Evolutionary conservation across 37 sponge, comb jelly and placozoan genomes (phyloP).

Genomic region (Agelas oroides): DNA sequence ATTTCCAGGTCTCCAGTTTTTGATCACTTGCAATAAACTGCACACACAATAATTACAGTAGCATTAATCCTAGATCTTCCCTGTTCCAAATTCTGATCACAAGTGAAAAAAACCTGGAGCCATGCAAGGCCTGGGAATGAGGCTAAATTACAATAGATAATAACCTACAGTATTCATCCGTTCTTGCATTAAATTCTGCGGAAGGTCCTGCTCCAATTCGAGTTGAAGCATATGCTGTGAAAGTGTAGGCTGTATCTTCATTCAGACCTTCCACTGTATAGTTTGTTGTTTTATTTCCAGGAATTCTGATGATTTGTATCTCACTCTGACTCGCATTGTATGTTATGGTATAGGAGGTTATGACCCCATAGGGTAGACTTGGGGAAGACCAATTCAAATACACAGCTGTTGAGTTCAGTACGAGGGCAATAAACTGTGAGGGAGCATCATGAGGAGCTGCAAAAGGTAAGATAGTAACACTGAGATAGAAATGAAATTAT

Average conservation of each 20-base stretch:
- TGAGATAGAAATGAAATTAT: too few species aligned
- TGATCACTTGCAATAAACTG: too few species aligned
- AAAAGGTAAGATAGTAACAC: background rate
- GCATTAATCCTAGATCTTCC: too few species aligned
- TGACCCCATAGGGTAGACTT: background rate
- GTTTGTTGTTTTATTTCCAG: background rate
- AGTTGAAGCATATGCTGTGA: background rate
- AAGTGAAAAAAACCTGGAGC: too few species aligned
- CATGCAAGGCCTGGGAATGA: too few species aligned
- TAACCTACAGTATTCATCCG: background rate
- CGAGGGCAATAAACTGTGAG: background rate
- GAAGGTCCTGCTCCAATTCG: background rate
- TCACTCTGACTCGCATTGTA: background rate
- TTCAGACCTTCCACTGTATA: background rate
- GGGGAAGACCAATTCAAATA: conserved; percentile 12
- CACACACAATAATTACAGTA: too few species aligned
- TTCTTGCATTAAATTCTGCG: background rate
- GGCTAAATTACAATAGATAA: too few species aligned
- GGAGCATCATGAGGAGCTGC: conserved; percentile 32
- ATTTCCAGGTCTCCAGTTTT: too few species aligned
- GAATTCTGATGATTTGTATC: too few species aligned
- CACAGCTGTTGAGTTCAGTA: conserved; percentile 5
- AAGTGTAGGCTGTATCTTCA: background rate
- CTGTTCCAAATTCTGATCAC: too few species aligned
- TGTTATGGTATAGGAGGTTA: background rate